Conservation (phyloP, 2,888 invertebrate genomes). For the Drosophila koepferae region DNA sequence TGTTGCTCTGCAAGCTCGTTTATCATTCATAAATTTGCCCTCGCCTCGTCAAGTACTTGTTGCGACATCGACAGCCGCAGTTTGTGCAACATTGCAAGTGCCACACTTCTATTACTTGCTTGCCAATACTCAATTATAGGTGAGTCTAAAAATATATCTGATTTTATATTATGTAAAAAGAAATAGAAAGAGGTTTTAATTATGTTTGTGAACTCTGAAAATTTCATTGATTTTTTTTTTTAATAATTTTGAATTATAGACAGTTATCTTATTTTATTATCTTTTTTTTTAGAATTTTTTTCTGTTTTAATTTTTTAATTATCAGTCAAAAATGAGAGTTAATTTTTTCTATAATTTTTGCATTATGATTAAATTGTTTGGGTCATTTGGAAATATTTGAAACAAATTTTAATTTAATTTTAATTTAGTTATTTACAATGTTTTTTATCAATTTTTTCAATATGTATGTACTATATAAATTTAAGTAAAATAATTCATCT, state of each 20-base stretch:
- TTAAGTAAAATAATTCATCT: no score
- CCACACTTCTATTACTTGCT: neutral
- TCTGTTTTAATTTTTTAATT: no score
- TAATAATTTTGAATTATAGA: neutral
- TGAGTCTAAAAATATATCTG: constrained; percentile 3
- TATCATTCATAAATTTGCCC: constrained; percentile 21
- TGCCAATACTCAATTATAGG: constrained; percentile 45
- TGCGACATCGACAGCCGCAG: constrained; percentile 1
- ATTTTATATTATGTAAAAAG: neutral
- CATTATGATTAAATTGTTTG: no score
- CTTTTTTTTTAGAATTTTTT: no score
- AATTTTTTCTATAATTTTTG: no score
- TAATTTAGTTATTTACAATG: no score
- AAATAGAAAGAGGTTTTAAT: neutral
- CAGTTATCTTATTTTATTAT: neutral
- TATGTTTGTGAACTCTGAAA: neutral
- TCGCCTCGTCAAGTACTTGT: constrained; percentile 18
- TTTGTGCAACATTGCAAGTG: constrained; percentile 7
- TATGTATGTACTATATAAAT: no score
- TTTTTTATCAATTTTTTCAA: no score
- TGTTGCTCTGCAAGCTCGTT: neutral
- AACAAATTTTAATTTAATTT: no score
- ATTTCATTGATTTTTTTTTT: no score
- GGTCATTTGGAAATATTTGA: no score
- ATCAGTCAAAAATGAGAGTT: no score